These are phyloP conservation scores for Eutrigla gurnardus DNA, from an alignment of 2,797 vertebrate species.

Conservation along the genomic window DNA sequence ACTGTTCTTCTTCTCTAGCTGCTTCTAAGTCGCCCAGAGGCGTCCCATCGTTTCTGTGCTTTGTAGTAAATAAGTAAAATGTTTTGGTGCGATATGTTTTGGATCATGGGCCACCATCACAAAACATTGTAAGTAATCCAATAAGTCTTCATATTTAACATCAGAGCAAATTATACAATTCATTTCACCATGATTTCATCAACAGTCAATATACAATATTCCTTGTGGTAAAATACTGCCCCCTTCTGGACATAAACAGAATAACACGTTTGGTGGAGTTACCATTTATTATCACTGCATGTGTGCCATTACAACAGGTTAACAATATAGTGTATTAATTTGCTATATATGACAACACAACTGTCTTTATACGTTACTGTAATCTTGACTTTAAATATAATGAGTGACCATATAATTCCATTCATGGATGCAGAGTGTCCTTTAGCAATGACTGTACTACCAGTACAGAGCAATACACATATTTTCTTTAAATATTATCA, in stretches of 20 bases:
- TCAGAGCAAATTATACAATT: not conserved
- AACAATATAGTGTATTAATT: constrained; percentile 18
- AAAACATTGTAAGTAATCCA: not conserved
- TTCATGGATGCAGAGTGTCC: constrained; percentile 13
- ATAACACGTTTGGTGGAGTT: constrained; percentile 18
- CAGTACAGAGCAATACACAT: constrained; percentile 11
- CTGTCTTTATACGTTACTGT: not conserved
- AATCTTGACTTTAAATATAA: constrained; percentile 29
- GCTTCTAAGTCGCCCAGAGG: constrained; percentile 14
- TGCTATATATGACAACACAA: constrained; percentile 19
- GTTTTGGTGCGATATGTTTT: not conserved
- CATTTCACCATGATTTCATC: not conserved
- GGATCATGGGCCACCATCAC: not conserved
- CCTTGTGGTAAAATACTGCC: constrained; percentile 37
- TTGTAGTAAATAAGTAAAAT: not conserved
- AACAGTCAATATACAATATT: not conserved
- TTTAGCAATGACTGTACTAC: constrained; percentile 37
- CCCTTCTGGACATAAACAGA: constrained; percentile 44
- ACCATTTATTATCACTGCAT: constrained; percentile 52
- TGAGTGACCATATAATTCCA: constrained; percentile 17
- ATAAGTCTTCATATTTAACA: not conserved
- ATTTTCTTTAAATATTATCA: not conserved
- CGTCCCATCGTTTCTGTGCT: not conserved
- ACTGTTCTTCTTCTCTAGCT: constrained; percentile 13
- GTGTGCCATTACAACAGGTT: constrained; percentile 21